Evolutionary conservation across 2,888 invertebrate species (phyloP).

Genomic region (Caenorhabditis becei): DNA sequence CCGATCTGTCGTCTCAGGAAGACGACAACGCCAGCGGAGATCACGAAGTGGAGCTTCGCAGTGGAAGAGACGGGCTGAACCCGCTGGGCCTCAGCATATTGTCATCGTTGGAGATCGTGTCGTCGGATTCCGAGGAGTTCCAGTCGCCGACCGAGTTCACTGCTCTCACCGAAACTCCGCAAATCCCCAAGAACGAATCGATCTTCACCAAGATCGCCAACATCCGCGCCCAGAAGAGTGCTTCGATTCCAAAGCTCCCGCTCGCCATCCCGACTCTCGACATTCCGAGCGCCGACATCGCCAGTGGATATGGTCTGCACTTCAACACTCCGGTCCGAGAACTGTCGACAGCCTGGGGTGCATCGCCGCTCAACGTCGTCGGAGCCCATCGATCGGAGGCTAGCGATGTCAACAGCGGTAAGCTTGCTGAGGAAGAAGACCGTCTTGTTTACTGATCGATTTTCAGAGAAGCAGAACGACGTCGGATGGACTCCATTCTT

Average conservation of each 20-base stretch:
- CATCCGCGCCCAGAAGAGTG: conserved; percentile 21
- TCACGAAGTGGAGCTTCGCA: not conserved
- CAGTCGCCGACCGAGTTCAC: not conserved
- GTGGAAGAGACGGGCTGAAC: conserved; percentile 10
- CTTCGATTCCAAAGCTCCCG: conserved; percentile 26
- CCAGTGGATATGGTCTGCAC: conserved; percentile 8
- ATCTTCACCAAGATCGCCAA: not conserved
- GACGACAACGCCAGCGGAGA: conserved; percentile 1
- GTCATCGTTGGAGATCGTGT: conserved; percentile 11
- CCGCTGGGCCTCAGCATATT: conserved; percentile 38
- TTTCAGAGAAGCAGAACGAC: not conserved
- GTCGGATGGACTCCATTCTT: conserved; percentile 51
- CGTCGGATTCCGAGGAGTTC: not conserved
- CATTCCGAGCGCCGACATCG: not conserved
- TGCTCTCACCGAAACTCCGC: conserved; percentile 23
- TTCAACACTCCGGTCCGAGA: conserved; percentile 23
- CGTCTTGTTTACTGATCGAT: not conserved
- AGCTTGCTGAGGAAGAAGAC: not conserved
- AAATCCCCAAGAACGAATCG: conserved; percentile 6
- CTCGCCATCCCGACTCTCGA: conserved; percentile 13
- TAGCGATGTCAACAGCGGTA: not conserved
- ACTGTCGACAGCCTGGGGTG: conserved; percentile 27
- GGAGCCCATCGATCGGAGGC: not conserved
- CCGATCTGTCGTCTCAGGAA: conserved; percentile 3
- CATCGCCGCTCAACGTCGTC: not conserved